Evolutionary conservation across 2,113 vertebrate species (phyloP).

Genomic region (Brachirus orientalis): DNA sequence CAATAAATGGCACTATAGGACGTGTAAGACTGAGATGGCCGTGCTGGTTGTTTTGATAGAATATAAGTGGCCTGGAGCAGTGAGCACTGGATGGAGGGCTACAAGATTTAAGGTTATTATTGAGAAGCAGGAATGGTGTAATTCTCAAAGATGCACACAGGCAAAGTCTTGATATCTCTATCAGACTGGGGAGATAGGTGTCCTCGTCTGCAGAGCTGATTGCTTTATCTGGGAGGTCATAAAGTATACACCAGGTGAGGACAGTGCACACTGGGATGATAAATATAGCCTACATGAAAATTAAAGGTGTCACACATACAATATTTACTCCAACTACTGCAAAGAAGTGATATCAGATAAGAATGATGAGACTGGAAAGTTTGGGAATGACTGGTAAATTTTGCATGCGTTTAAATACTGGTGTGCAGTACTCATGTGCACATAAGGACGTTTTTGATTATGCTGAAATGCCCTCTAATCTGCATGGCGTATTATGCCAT

Average conservation of each 20-base stretch:
- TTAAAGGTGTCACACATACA: neutral
- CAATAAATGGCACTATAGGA: slow-evolving; percentile 47
- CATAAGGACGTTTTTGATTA: slow-evolving; percentile 27
- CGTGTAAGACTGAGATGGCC: slow-evolving; percentile 35
- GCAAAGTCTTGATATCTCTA: slow-evolving; percentile 38
- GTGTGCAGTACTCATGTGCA: neutral
- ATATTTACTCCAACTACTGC: neutral
- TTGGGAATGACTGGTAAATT: slow-evolving; percentile 17
- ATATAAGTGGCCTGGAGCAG: slow-evolving; percentile 51
- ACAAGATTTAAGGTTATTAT: slow-evolving; percentile 54
- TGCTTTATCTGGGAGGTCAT: slow-evolving; percentile 28
- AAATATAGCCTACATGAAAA: neutral
- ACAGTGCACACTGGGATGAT: neutral
- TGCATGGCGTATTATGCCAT: slow-evolving; percentile 4
- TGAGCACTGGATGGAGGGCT: slow-evolving; percentile 27
- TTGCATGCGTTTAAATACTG: slow-evolving; percentile 12
- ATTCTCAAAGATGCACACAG: slow-evolving; percentile 31
- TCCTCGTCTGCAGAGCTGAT: slow-evolving; percentile 33
- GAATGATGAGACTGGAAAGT: neutral
- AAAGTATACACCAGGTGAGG: slow-evolving; percentile 2
- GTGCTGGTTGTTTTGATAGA: slow-evolving; percentile 49
- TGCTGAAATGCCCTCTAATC: slow-evolving; percentile 33
- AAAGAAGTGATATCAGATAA: slow-evolving; percentile 3
- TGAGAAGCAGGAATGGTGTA: slow-evolving; percentile 31
- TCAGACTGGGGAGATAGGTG: slow-evolving; percentile 45